Conservation (phyloP, 37 sponge, comb jelly and placozoan species). For the Chondrosia reniformis region DNA sequence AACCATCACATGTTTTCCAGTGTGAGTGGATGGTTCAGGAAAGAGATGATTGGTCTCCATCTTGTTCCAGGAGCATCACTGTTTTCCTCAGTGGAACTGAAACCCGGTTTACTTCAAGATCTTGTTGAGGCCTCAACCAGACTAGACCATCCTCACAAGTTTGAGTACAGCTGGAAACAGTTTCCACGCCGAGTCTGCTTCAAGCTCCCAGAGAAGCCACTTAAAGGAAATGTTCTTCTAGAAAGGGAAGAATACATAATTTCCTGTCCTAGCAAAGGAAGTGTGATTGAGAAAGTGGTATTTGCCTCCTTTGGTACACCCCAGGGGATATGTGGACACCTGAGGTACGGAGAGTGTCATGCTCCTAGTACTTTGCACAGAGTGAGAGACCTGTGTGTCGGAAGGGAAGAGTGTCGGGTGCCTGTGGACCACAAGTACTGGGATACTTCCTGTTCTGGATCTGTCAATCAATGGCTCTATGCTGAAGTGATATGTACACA, state of each 20-base stretch:
- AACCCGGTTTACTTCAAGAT: constrained; percentile 37
- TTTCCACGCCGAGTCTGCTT: constrained; percentile 41
- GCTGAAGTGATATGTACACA: constrained; percentile 6
- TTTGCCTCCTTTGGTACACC: constrained; percentile 30
- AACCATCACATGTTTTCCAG: constrained; percentile 85
- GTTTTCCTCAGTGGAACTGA: constrained; percentile 36
- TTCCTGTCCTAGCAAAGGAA: constrained; percentile 1
- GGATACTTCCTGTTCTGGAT: neutral
- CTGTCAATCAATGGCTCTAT: constrained; percentile 9
- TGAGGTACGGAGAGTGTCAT: constrained; percentile 1
- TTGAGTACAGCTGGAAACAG: constrained; percentile 43
- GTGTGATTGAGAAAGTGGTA: constrained; percentile 7
- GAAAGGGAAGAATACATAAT: neutral
- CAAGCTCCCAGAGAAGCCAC: constrained; percentile 37
- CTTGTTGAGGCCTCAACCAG: constrained; percentile 28
- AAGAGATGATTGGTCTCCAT: constrained; percentile 38
- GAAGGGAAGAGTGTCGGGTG: neutral
- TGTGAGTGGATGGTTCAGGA: constrained; percentile 56
- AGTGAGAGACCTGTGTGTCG: neutral
- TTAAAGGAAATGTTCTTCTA: neutral
- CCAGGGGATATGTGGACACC: constrained; percentile 13
- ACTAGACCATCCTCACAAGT: constrained; percentile 28
- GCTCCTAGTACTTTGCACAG: neutral
- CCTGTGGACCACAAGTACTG: neutral
- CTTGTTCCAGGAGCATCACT: constrained; percentile 8